Evolutionary conservation across 2,888 invertebrate species (phyloP).

Genomic region (Leptinotarsa tumamoca): DNA sequence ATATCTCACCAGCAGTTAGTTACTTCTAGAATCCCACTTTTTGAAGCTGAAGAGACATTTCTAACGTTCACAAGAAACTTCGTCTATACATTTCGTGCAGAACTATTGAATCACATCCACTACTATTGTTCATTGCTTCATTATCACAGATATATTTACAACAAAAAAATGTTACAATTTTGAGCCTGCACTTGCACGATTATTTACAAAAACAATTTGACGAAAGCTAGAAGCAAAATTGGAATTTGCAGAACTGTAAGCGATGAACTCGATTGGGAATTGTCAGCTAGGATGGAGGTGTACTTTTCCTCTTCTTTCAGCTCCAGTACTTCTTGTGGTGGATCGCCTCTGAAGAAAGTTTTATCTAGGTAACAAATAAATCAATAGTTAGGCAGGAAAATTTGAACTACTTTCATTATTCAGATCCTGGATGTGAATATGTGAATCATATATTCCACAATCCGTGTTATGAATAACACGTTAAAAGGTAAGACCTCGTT

Average conservation of each 20-base stretch:
- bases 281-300: slow-evolving; percentile 62
- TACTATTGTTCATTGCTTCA: slow-evolving; percentile 34
- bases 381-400: neutral
- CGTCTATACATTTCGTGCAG: neutral
- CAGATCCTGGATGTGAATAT: neutral
- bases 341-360: slow-evolving; percentile 40
- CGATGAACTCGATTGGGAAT: slow-evolving; percentile 43
- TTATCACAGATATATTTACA: slow-evolving; percentile 57
- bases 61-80: slow-evolving; percentile 3
- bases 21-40: neutral
- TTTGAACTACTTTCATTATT: neutral
- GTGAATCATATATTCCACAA: no score
- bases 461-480: no score
- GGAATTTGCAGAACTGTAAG: slow-evolving; percentile 33
- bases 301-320: slow-evolving; percentile 60
- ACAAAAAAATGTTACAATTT: slow-evolving; percentile 44
- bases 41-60: neutral
- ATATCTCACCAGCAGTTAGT: neutral
- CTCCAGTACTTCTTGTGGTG: slow-evolving; percentile 45
- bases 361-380: slow-evolving; percentile 39
- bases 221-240: slow-evolving; percentile 37
- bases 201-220: slow-evolving; percentile 54
- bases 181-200: slow-evolving; percentile 48
- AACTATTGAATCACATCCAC: slow-evolving; percentile 32
- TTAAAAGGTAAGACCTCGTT: no score